Conservation (phyloP, 2,888 invertebrate species). For the Drosophila sordidapex region DNA sequence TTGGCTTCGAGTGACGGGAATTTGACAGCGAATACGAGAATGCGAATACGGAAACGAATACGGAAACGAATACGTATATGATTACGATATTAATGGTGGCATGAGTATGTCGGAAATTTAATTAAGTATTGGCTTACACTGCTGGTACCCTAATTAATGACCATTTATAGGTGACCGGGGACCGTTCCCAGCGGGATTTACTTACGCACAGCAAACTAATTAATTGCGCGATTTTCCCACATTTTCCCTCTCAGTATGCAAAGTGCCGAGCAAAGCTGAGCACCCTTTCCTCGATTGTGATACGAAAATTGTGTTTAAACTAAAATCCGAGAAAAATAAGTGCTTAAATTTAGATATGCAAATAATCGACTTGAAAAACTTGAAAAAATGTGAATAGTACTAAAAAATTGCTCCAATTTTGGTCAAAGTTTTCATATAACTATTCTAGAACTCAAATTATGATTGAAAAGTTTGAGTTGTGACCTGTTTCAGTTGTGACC, state of each 20-base stretch:
- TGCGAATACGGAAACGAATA: neutral
- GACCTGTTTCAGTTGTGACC: too few species aligned
- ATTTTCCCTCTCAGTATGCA: neutral
- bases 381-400: neutral
- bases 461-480: too few species aligned
- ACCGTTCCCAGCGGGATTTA: conserved; percentile 26
- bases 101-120: neutral
- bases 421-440: neutral
- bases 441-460: too few species aligned
- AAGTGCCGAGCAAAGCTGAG: neutral
- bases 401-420: neutral
- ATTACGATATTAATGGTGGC: neutral
- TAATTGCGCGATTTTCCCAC: conserved; percentile 53
- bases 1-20: conserved; percentile 58
- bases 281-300: conserved; percentile 11
- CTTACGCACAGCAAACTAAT: conserved; percentile 27
- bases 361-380: neutral
- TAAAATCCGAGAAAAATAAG: neutral
- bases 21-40: conserved; percentile 40
- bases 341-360: neutral
- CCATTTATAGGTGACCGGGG: conserved; percentile 19
- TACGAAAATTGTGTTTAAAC: neutral
- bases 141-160: conserved; percentile 69
- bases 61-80: neutral
- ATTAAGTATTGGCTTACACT: conserved; percentile 51